Conservation (phyloP, 2,888 invertebrate genomes). For the Gibbula magus region DNA sequence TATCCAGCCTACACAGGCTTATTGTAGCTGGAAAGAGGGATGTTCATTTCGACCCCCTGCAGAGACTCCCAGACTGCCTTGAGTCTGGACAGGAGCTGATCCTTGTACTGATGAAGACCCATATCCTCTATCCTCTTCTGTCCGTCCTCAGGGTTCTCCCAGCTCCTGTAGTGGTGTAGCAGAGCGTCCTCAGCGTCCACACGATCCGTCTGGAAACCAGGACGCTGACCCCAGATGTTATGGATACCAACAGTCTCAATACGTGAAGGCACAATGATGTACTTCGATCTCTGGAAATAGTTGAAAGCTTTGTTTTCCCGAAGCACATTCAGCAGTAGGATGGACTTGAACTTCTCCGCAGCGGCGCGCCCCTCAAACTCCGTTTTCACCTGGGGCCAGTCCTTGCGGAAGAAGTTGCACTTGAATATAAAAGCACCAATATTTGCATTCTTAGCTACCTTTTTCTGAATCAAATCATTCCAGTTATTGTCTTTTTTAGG, state of each 20-base stretch:
- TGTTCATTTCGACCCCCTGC: slow-evolving; percentile 32
- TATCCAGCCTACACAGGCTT: background rate
- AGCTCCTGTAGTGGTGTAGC: slow-evolving; percentile 63
- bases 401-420: slow-evolving; percentile 60
- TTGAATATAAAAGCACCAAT: slow-evolving; percentile 34
- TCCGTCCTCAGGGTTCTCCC: slow-evolving; percentile 45
- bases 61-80: slow-evolving; percentile 37
- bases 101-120: slow-evolving; percentile 39
- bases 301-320: slow-evolving; percentile 49
- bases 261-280: slow-evolving; percentile 50
- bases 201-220: slow-evolving; percentile 12
- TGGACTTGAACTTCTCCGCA: slow-evolving; percentile 48
- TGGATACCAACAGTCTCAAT: slow-evolving; percentile 60
- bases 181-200: slow-evolving; percentile 39
- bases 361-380: slow-evolving; percentile 36
- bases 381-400: slow-evolving; percentile 48
- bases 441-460: background rate
- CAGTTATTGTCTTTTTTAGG: slow-evolving; percentile 56
- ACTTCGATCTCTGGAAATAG: slow-evolving; percentile 53
- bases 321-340: slow-evolving; percentile 52
- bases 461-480: slow-evolving; percentile 46
- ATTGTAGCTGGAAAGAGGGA: slow-evolving; percentile 33
- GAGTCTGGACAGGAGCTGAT: slow-evolving; percentile 41
- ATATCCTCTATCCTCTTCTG: slow-evolving; percentile 34
- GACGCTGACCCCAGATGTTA: slow-evolving; percentile 41